Percentiles rank a stretch among this genome's conserved stretches.
Conservation (phyloP, 2,888 invertebrate genomes). For the Stomorhina lunata region DNA sequence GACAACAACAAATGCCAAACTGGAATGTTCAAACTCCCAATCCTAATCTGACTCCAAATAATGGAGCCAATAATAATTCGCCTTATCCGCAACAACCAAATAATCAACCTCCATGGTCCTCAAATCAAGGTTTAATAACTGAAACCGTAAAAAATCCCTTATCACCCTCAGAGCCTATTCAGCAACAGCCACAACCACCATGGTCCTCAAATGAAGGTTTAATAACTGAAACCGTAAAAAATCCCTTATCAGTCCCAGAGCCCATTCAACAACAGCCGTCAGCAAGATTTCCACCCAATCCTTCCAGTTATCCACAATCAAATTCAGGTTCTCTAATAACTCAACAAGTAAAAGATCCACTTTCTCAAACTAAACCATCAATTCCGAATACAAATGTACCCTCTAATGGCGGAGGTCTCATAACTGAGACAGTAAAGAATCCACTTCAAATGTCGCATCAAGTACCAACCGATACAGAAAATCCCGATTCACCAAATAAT, state of each 20-base stretch:
- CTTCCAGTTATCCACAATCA: no score
- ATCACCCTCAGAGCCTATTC: no score
- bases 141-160: neutral
- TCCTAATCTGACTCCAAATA: neutral
- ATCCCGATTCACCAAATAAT: slow-evolving; percentile 40
- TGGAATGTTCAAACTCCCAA: slow-evolving; percentile 15
- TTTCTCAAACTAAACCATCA: no score
- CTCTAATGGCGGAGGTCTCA: neutral
- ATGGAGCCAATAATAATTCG: neutral
- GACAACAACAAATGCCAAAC: no score
- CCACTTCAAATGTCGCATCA: neutral
- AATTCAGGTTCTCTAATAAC: no score
- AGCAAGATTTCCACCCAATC: no score
- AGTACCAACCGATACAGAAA: no score
- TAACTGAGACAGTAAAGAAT: neutral
- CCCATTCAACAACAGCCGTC: neutral
- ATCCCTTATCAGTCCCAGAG: no score
- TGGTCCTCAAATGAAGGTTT: neutral
- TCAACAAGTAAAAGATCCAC: no score
- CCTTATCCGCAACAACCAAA: neutral
- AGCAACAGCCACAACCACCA: neutral
- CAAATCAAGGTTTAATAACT: slow-evolving; percentile 13
- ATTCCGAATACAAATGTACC: no score
- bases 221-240: neutral
- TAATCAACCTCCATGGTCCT: neutral